These are phyloP conservation scores for Sebastes taczanowskii DNA, from an alignment of 2,797 vertebrate genomes.

Conservation along the genomic window DNA sequence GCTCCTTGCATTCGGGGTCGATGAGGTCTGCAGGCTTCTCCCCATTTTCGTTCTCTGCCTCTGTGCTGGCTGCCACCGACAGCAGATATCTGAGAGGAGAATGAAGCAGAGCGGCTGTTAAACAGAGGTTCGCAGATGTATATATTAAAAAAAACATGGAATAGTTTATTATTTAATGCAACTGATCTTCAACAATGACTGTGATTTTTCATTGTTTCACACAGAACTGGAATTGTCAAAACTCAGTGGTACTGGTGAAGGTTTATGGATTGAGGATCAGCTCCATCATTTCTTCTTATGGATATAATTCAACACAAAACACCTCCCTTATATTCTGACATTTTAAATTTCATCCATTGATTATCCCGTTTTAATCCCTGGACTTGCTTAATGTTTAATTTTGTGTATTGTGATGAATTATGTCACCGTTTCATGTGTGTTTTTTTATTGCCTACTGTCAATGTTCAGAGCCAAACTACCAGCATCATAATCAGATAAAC, in stretches of 20 bases:
- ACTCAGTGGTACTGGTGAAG: background rate
- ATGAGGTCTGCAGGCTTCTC: slow-evolving; percentile 93
- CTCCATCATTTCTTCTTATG: background rate
- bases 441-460: background rate
- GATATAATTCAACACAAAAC: background rate
- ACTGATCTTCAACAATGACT: background rate
- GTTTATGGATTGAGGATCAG: background rate
- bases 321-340: background rate
- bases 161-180: background rate
- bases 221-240: background rate
- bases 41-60: slow-evolving; percentile 87
- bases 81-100: slow-evolving; percentile 87
- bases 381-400: background rate
- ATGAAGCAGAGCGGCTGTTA: background rate
- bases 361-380: background rate
- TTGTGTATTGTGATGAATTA: background rate
- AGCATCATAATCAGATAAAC: too few species aligned
- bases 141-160: background rate
- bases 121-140: background rate
- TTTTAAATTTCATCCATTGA: background rate
- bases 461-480: background rate
- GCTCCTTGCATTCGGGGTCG: slow-evolving; percentile 89
- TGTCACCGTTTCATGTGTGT: background rate
- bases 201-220: background rate
- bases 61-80: slow-evolving; percentile 87